Evolutionary conservation across 2,888 invertebrate genomes (phyloP), one percentile per base, ranked within the genome.

Genomic region (Mayetiola destructor): DNA sequence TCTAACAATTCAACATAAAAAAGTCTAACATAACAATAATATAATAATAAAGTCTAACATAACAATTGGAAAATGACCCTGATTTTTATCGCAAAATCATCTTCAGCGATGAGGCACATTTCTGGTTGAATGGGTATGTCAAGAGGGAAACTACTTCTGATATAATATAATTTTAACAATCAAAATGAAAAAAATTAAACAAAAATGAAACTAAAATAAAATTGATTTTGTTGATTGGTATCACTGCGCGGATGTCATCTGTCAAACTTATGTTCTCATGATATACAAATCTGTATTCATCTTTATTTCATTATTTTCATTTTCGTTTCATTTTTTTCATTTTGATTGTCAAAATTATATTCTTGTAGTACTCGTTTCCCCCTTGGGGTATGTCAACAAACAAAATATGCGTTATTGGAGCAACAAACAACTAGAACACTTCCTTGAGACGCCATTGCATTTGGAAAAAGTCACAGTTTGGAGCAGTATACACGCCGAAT

Each of bases 61-160:
- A 10, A 40, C 2, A n/a, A 5, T 52, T 52, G 52, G 52, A 14
- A 6, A 29, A 30, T 29, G 14, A 54, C 55, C 20, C 35, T 2
- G 10, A 27, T 23, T 56, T 56, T 56, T 5, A 12, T 12, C 30
- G 20, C 20, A 55, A 35, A 55, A 55, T 55, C 21, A 36, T 55
- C 36, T 36, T 42, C 36, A 36, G 36, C 14, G 27, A 48, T 27
- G 18, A 48, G 39, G 35, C 52, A 12, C 55, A 39, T 56, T 56
- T 56, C 27, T 40, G 40, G 39, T 18, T 55, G n/a, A 55, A 42
- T 29, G 39, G n/a, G n/a, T n/a, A n/a, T n/a, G n/a, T n/a, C n/a
- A n/a, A n/a, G n/a, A n/a, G n/a, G n/a, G n/a, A n/a, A n/a, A n/a
- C n/a, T n/a, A n/a, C n/a, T n/a, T n/a, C n/a, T n/a, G n/a, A n/a